Evolutionary conservation across 1,140 invertebrate species (phyloP), one percentile per base, ranked within the genome.

Genomic region (Leptopilina boulardi): DNA sequence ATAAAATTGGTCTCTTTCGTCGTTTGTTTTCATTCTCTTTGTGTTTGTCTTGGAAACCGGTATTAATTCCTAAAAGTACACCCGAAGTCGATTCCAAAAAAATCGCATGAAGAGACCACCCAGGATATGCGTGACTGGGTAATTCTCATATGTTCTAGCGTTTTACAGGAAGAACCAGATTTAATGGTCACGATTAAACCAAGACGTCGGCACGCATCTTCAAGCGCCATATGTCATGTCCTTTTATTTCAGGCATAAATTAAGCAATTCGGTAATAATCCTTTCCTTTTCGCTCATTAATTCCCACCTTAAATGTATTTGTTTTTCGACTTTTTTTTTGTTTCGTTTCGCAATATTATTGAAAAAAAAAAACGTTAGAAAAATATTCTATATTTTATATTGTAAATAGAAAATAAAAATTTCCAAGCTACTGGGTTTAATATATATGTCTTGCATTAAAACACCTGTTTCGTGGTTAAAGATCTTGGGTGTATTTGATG

Each of bases 181-280:
- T 70, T 73, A 78, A 78, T 56, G 70, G 56, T 72, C 23, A 42
- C 47, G 77, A 78, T 78, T 74, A 71, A 74, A 70, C 42, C 41
- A 51, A 54, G 34, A 73, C 73, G 73, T 71, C 38, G 59, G 54
- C 77, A 56, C 44, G 59, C 74, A 76, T 79, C 51, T 79, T 74
- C 47, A 42, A 59, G 21, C 18, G 71, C 73, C 71, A 73, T 59
- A 38, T 42, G 72, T 74, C 44, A 47, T 71, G 72, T 74, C 59
- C 78, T 59, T 70, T 79, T 79, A 75, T 76, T 70, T 70, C 70
- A 66, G 13, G 56, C 30, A 71, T 71, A 51, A 76, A 79, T 79
- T 70, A 76, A 15, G 15, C 23, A 30, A 30, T 26, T 66, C 23
- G 59, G 59, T 30, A 66, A 26, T 66, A 66, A 66, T 66, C 47